Evolutionary conservation across 2,113 vertebrate species (phyloP).

Genomic region (Anthoscopus minutus): DNA sequence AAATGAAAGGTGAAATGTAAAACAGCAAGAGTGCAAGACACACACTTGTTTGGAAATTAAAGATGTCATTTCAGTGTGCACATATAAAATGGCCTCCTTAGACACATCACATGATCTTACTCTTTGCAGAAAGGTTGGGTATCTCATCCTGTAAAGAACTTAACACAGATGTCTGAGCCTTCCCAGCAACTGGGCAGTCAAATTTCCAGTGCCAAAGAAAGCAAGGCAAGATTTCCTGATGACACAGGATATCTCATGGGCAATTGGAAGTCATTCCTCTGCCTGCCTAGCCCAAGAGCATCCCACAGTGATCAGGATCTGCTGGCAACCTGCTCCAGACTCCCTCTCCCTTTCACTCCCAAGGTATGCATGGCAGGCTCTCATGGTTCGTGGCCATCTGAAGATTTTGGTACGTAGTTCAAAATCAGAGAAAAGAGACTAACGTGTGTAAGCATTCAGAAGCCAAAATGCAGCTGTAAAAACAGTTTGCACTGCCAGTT

Average conservation of each 20-base stretch:
- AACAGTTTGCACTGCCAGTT: background rate
- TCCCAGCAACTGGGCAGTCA: background rate
- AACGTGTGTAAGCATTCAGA: background rate
- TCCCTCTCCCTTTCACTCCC: background rate
- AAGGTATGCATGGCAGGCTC: background rate
- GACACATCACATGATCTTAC: background rate
- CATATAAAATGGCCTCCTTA: background rate
- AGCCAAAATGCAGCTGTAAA: background rate
- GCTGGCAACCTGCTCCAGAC: background rate
- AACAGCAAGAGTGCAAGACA: background rate
- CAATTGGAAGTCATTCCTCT: background rate
- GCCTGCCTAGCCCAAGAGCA: background rate
- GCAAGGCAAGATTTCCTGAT: background rate
- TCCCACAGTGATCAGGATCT: background rate
- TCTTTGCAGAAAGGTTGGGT: background rate
- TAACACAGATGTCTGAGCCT: background rate
- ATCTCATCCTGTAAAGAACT: background rate
- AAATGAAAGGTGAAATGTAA: background rate
- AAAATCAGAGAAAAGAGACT: background rate
- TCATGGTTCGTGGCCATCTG: background rate
- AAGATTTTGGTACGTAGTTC: background rate
- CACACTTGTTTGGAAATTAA: background rate
- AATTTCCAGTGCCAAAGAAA: conserved; percentile 13
- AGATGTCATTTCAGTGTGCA: background rate
- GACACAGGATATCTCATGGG: background rate